Evolutionary conservation across 2,113 vertebrate genomes (phyloP), one percentile per base, ranked within the genome.

Genomic region (Atractosteus spatula): DNA sequence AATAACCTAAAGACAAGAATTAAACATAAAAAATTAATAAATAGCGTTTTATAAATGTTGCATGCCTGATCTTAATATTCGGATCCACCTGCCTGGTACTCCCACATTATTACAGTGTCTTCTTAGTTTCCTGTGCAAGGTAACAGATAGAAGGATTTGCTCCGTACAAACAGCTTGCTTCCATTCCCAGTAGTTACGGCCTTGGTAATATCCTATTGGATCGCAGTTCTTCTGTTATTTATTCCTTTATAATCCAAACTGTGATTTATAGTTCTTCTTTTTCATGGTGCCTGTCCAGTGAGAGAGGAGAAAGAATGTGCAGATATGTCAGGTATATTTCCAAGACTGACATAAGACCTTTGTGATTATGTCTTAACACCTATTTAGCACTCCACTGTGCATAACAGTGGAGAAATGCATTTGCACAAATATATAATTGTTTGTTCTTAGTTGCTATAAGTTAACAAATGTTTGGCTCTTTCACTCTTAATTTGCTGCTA

Each of bases 311-410:
- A 69, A 7, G 5, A 42, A 61, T 41, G 14, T 41, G 55, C 68
- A 43, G 68, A 56, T 59, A 55, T 69, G 68, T 69, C 54, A 57
- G 13, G 55, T 6, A 69, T 29, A 8, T 11, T 11, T 55, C 51
- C 66, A 55, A 54, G 8, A 54, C 17, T 45, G 44, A 16, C 11
- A 59, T 59, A 59, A 16, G 5, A 13, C 57, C 11, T 59, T 3
- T 51, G 57, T 59, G 5, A 59, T n/a, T 59, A 29, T 29, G 0
- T 29, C 17, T 29, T 29, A 29, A 29, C 17, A 29, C 1, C 29
- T 29, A 29, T 59, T 59, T 7, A 59, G 14, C 57, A 59, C 57
- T 59, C 14, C 14, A 13, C n/a, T 59, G 11, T 59, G 57, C 57
- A 29, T 29, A 29, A 29, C 29, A 29, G 29, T 29, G 29, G 29